Base-by-base conservation (phyloP, 2,113 vertebrate species). In the Regulus satrapa region DNA sequence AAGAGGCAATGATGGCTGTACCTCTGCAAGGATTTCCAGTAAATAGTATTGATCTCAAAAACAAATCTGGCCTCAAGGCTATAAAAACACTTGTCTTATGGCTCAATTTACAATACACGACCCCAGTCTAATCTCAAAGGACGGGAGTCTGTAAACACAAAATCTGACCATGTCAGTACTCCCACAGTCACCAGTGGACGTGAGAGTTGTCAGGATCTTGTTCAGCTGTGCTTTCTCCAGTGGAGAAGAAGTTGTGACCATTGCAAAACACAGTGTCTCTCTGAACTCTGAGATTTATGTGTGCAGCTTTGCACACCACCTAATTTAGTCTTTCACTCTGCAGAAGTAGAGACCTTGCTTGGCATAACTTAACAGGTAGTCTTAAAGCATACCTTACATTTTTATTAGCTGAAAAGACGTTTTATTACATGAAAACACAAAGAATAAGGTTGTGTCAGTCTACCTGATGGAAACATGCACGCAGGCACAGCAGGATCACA, bases 151-250 rank as follows among this genome's bases (percentile, higher is more conserved):
- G 6, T 29, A 40, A 73, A 43, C 46, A 16, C 62, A n/a, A 89
- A 76, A 64, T 49, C 7, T 78, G 23, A 28, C 8, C n/a, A 40
- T 26, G 23, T 8, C 51, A 45, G 26, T 40, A 46, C 2, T 73
- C 6, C 24, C 23, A 56, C 14, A 4, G 20, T 21, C 2, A 5
- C 16, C 28, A 66, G 18, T 6, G 26, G 21, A 14, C 0, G 0
- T 5, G 18, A 54, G 56, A 17, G 9, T 12, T 72, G 7, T 16
- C 41, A 62, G 32, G n/a, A 59, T 38, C 20, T 49, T 48, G 5
- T 41, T 59, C 31, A 36, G 14, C 4, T 13, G 4, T 34, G 5
- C 0, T n/a, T 25, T 72, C 66, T 62, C 74, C 45, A 25, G 5
- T 45, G 9, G 28, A 68, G 26, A 32, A 41, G 24, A 64, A 56